phyloP scores from a whole-genome alignment of 35 echinoderm and acorn worm genomes.

The Eucidaris tribuloides region DNA sequence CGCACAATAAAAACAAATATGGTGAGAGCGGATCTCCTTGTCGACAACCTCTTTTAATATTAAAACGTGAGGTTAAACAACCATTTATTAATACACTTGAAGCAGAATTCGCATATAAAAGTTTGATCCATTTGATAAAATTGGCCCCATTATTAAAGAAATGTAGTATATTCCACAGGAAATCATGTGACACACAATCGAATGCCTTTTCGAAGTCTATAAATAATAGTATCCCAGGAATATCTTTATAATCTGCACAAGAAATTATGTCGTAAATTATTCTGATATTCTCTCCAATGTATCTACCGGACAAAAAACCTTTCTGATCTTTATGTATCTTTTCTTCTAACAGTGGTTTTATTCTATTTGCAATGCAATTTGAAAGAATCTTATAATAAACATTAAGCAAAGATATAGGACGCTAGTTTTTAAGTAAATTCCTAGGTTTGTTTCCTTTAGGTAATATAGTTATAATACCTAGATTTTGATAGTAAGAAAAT shows the following conservation, averaged over 20 bases:
- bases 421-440: not conserved
- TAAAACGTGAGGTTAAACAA: not conserved
- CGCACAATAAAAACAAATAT: not conserved
- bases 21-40: too few relatives aligned
- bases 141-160: not conserved
- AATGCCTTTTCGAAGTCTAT: too few relatives aligned
- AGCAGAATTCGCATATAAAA: not conserved
- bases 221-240: conserved; percentile 6
- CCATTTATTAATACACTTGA: too few relatives aligned
- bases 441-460: conserved; percentile 9
- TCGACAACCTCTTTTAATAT: not conserved
- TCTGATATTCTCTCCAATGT: conserved; percentile 28
- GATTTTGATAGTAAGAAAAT: not conserved
- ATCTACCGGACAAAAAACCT: not conserved
- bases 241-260: not conserved
- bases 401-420: conserved; percentile 11
- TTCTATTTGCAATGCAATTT: not conserved
- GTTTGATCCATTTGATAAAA: conserved; percentile 1
- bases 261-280: not conserved
- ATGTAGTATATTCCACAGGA: not conserved
- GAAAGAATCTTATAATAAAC: conserved; percentile 17
- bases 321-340: not conserved
- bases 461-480: not conserved
- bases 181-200: not conserved
- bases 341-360: not conserved